These are phyloP conservation scores for Campylomormyrus numenius DNA, from an alignment of 2,113 vertebrate species.

Conservation along the genomic window DNA sequence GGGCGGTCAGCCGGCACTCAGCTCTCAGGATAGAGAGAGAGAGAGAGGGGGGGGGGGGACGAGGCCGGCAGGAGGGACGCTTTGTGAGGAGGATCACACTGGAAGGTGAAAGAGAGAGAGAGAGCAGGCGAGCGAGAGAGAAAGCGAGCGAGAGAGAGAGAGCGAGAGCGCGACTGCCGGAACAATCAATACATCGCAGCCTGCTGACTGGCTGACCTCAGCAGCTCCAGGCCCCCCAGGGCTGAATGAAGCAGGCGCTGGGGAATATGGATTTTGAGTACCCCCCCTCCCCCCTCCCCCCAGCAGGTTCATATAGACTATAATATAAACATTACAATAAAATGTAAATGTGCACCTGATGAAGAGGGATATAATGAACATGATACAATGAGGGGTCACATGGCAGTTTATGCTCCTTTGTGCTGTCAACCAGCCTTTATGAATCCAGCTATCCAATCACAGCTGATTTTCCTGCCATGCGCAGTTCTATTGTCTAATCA, in stretches of 20 bases:
- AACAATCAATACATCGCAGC: not conserved
- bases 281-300: not conserved
- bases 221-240: not conserved
- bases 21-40: slow-evolving; percentile 30
- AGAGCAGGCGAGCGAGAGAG: not conserved
- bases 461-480: slow-evolving; percentile 25
- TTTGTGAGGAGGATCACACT: not conserved
- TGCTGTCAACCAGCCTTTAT: not conserved
- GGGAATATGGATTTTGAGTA: slow-evolving; percentile 17
- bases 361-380: not conserved
- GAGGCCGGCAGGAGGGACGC: not conserved
- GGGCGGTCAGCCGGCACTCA: slow-evolving; percentile 39
- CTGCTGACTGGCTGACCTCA: slow-evolving; percentile 10
- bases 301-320: not conserved
- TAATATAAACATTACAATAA: not conserved
- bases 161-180: not conserved
- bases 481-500: not conserved
- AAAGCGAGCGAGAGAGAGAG: not conserved
- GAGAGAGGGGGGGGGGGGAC: not conserved
- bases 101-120: not conserved
- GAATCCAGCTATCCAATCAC: not conserved
- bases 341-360: not conserved
- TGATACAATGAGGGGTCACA: not conserved
- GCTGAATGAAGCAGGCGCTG: slow-evolving; percentile 21
- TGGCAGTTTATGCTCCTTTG: not conserved